These are phyloP conservation scores for Stegophylla sp. DNA, from an alignment of 2,888 invertebrate species.

Conservation along the genomic window DNA sequence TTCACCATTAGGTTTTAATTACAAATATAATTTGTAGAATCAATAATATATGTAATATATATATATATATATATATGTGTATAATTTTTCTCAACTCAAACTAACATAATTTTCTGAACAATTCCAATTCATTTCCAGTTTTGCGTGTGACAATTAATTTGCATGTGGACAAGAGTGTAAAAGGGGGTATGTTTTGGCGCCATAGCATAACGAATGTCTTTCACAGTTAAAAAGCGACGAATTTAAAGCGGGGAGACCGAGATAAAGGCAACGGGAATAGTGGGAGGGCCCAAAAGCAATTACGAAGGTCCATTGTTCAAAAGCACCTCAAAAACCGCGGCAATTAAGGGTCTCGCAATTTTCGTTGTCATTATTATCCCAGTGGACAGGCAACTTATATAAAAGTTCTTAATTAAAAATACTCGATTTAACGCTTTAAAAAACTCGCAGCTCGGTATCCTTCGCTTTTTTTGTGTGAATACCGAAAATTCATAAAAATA, in stretches of 20 bases:
- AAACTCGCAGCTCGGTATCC: slow-evolving; percentile 12
- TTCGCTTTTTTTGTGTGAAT: neutral
- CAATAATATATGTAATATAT: too few species aligned
- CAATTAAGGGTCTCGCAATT: slow-evolving; percentile 57
- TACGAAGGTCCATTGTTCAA: slow-evolving; percentile 50
- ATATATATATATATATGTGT: too few species aligned
- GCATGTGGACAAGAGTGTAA: slow-evolving; percentile 20
- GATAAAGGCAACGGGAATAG: slow-evolving; percentile 8
- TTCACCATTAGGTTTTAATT: too few species aligned
- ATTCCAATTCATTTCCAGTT: neutral
- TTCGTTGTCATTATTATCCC: slow-evolving; percentile 56
- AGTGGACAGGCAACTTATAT: slow-evolving; percentile 51
- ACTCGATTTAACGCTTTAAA: slow-evolving; percentile 39
- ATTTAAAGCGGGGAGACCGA: slow-evolving; percentile 24
- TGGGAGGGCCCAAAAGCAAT: slow-evolving; percentile 47
- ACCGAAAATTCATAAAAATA: slow-evolving; percentile 32
- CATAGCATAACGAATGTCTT: slow-evolving; percentile 42
- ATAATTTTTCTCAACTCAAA: too few species aligned
- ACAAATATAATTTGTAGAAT: too few species aligned
- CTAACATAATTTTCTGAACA: neutral
- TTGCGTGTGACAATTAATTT: slow-evolving; percentile 37
- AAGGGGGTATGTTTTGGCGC: slow-evolving; percentile 7
- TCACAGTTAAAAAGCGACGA: slow-evolving; percentile 53
- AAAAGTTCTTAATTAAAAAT: slow-evolving; percentile 59
- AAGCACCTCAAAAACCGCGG: slow-evolving; percentile 56